Evolutionary conservation across 1,140 invertebrate species (phyloP).

Genomic region (Acromyrmex echinatior): DNA sequence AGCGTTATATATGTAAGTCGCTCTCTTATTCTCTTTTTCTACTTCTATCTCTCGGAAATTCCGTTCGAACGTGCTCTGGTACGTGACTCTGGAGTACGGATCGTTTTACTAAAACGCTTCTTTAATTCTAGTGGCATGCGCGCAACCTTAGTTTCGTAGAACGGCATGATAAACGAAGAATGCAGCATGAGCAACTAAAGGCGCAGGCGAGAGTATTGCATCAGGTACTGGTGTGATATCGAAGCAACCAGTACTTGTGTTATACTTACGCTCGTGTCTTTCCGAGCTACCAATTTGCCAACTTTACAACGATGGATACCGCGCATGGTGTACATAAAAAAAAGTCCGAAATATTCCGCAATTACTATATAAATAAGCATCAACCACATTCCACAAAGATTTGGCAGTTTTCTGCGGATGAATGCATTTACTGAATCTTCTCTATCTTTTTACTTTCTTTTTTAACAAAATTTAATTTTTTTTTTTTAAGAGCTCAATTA

Average conservation of each 20-base stretch:
- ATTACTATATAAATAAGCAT: background rate
- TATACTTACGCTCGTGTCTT: conserved; percentile 90
- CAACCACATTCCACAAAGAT: background rate
- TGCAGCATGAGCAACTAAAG: conserved; percentile 85
- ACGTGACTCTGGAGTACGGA: conserved; percentile 33
- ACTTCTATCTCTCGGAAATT: background rate
- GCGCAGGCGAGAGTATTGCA: conserved; percentile 96
- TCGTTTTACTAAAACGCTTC: conserved; percentile 46
- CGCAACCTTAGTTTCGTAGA: conserved; percentile 79
- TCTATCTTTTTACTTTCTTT: background rate
- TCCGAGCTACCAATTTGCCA: conserved; percentile 80
- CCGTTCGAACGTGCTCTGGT: conserved; percentile 2
- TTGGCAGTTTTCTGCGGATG: background rate
- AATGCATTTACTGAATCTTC: background rate
- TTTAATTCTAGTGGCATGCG: conserved; percentile 82
- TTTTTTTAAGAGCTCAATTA: background rate
- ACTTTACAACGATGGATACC: conserved; percentile 80
- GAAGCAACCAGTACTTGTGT: conserved; percentile 93
- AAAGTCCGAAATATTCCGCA: conserved; percentile 58
- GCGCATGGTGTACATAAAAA: conserved; percentile 75
- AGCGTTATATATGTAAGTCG: conserved; percentile 5
- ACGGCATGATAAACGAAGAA: conserved; percentile 87
- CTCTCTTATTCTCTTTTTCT: background rate
- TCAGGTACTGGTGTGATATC: conserved; percentile 96
- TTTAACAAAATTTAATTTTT: background rate